phyloP scores from a whole-genome alignment of 2,888 invertebrate species.

The Tetanocera ferruginea region DNA sequence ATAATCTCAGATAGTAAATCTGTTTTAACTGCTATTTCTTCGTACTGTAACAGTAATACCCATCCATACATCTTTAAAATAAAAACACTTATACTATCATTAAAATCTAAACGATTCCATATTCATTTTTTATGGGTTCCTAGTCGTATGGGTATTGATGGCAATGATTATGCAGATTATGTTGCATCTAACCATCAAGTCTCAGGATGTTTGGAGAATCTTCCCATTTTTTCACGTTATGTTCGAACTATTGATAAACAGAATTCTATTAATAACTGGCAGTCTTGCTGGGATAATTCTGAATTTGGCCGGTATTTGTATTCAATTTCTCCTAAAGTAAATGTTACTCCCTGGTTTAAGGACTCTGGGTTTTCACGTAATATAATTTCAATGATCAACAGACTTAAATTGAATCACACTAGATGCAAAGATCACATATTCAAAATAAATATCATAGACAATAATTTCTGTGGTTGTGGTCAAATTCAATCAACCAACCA shows the following conservation, averaged over 20 bases:
- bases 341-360: no score
- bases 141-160: slow-evolving; percentile 23
- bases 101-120: no score
- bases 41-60: no score
- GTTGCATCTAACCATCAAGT: not conserved
- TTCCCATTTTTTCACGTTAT: not conserved
- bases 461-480: no score
- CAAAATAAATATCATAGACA: no score
- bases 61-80: no score
- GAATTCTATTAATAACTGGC: not conserved
- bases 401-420: slow-evolving; percentile 8
- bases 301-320: slow-evolving; percentile 12
- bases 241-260: not conserved
- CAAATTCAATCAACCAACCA: no score
- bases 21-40: no score
- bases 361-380: not conserved
- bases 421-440: not conserved
- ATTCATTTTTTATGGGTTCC: no score
- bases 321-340: not conserved
- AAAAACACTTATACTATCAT: no score
- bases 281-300: not conserved
- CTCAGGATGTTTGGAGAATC: not conserved
- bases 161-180: slow-evolving; percentile 9
- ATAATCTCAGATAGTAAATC: no score
- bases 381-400: not conserved